These are phyloP conservation scores for Parazoanthus atlanticus DNA, from an alignment of 92 coral and sea anemone species.

Conservation along the genomic window DNA sequence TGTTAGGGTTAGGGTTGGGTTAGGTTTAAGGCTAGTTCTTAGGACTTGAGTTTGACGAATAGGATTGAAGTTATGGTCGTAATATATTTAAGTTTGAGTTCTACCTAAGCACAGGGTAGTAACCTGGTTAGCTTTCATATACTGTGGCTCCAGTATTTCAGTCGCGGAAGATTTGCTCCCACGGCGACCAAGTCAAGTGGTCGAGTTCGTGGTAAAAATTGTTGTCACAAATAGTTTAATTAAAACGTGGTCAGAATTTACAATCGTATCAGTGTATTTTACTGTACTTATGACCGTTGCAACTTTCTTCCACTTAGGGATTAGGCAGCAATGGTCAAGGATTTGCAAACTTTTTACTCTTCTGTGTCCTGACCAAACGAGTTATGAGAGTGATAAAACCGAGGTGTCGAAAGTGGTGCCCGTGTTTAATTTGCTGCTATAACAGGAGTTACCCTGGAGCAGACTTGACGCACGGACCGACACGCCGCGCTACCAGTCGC, in stretches of 20 bases:
- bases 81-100: no score
- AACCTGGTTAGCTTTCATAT: no score
- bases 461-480: not conserved
- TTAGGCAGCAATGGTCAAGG: conserved; percentile 33
- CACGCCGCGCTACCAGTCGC: not conserved
- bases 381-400: not conserved
- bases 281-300: not conserved
- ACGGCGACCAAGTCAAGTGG: no score
- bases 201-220: no score
- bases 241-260: not conserved
- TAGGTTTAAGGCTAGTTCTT: no score
- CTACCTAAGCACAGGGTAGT: no score
- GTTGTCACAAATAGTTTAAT: not conserved
- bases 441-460: not conserved
- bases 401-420: not conserved
- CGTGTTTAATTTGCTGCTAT: not conserved
- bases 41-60: no score
- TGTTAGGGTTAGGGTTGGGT: no score
- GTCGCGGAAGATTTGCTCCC: no score
- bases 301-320: conserved; percentile 8
- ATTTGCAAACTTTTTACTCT: conserved; percentile 34
- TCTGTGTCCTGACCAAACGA: conserved; percentile 20
- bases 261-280: not conserved
- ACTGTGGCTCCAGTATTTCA: no score
- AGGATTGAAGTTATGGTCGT: no score